These are phyloP conservation scores for Eristalis arbustorum DNA, from an alignment of 2,888 invertebrate species.

Conservation along the genomic window DNA sequence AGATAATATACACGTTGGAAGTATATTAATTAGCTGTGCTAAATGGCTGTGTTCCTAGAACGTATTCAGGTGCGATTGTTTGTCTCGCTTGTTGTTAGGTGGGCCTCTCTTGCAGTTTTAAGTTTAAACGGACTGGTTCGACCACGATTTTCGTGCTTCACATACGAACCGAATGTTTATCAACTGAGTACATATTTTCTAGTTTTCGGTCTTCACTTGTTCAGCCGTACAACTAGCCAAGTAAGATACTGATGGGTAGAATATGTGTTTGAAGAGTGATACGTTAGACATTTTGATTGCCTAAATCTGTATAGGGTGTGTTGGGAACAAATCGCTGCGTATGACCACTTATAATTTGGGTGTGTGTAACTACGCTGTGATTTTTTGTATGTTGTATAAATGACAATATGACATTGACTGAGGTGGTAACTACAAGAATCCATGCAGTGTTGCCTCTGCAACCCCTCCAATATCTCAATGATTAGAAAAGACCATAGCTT, in stretches of 20 bases:
- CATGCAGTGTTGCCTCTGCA: too few relatives aligned
- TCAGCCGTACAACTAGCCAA: constrained; percentile 36
- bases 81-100: constrained; percentile 24
- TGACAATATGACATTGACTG: too few relatives aligned
- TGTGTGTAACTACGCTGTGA: neutral
- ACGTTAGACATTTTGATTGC: constrained; percentile 4
- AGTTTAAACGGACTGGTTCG: constrained; percentile 34
- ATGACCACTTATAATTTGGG: neutral
- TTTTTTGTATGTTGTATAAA: neutral
- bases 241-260: constrained; percentile 28
- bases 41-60: constrained; percentile 1
- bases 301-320: constrained; percentile 27
- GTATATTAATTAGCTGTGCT: neutral
- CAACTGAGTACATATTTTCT: constrained; percentile 24
- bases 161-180: constrained; percentile 20
- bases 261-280: constrained; percentile 20
- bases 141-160: constrained; percentile 27
- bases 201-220: neutral
- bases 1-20: constrained; percentile 11
- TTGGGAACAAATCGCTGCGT: neutral
- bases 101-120: constrained; percentile 33
- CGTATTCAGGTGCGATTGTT: neutral
- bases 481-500: too few relatives aligned
- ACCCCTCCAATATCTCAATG: too few relatives aligned
- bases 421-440: too few relatives aligned